Evolutionary conservation across 2,797 vertebrate genomes (phyloP), one percentile per base, ranked within the genome.

Genomic region (Rhynchonycteris naso): DNA sequence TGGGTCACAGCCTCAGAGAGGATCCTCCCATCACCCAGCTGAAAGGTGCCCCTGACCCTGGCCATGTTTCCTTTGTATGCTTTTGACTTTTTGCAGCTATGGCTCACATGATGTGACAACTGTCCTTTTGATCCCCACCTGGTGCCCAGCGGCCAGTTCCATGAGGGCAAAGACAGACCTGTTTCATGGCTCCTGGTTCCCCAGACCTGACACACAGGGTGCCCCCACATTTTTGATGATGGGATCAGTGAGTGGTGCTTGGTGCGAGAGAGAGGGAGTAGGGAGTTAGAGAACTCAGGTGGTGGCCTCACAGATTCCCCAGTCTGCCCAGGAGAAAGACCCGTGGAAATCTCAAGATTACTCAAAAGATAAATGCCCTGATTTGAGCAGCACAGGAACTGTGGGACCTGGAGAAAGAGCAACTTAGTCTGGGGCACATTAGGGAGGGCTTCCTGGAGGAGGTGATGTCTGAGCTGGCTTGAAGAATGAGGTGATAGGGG

Each of bases 391-490:
- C 22, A 5, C 0, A 15, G 35, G 33, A 47, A 21, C 21, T 30
- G 12, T 1, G 4, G 56, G 4, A 68, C n/a, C 75, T 86, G 59
- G 56, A 81, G 74, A 75, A 50, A 68, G 54, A 75, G 21, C 16
- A 28, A 2, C 14, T 6, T 24, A n/a, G 30, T n/a, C 56, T 22
- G 52, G 52, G 22, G 19, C 33, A 43, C 26, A 43, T 75, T 59
- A 76, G 43, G 92, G 52, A 94, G 52, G 72, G 72, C 35, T 94
- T 92, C 91, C 76, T n/a, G 76, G 95, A 92, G 74, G 83, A 79
- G 59, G 78, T 22, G 38, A 58, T 22, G 1, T 59, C 81, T 43
- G 35, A 78, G 52, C n/a, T 58, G 93, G 63, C 35, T 35, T 61
- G 35, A 61, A 87, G 47, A 38, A 11, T n/a, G 56, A 59, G 50